A percentile compares a stretch with the other conserved stretches of the same genome.
Conservation (phyloP, 2,113 vertebrate genomes). For the Notechis scutatus region DNA sequence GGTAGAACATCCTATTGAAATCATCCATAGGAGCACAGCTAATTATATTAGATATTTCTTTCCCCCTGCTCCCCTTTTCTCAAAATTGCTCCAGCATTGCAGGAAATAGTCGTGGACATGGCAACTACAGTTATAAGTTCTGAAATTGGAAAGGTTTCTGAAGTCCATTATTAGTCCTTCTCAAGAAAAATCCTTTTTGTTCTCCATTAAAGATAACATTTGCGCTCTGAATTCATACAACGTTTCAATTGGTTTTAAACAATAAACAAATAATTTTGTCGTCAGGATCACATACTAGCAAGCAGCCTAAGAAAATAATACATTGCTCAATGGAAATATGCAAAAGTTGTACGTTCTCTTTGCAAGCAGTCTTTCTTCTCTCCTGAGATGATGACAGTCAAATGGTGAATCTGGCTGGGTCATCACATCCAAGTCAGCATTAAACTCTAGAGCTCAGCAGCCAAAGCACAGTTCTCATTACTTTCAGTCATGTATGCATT, state of each 20-base stretch:
- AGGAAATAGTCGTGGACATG: not conserved
- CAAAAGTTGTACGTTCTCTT: not conserved
- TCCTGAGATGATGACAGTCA: not conserved
- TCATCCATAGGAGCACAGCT: too few species aligned
- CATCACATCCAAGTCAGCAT: constrained; percentile 2
- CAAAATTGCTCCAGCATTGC: not conserved
- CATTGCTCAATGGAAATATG: constrained; percentile 17
- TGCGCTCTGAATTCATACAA: not conserved
- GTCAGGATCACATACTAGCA: not conserved
- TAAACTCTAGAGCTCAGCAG: constrained; percentile 9
- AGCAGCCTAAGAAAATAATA: constrained; percentile 2
- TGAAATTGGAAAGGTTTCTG: not conserved
- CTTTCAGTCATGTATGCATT: constrained; percentile 45
- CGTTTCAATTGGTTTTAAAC: not conserved
- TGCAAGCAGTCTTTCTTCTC: not conserved
- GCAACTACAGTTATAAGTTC: not conserved
- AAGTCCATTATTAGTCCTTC: not conserved
- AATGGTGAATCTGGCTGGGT: not conserved
- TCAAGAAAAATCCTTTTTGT: not conserved
- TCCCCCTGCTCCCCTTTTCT: not conserved
- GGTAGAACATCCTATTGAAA: not conserved
- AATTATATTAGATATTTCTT: not conserved
- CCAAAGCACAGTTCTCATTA: not conserved
- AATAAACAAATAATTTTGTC: not conserved
- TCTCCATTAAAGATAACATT: not conserved